phyloP scores from a whole-genome alignment of 2,888 invertebrate species.

The Ichneumoninae sp. region DNA sequence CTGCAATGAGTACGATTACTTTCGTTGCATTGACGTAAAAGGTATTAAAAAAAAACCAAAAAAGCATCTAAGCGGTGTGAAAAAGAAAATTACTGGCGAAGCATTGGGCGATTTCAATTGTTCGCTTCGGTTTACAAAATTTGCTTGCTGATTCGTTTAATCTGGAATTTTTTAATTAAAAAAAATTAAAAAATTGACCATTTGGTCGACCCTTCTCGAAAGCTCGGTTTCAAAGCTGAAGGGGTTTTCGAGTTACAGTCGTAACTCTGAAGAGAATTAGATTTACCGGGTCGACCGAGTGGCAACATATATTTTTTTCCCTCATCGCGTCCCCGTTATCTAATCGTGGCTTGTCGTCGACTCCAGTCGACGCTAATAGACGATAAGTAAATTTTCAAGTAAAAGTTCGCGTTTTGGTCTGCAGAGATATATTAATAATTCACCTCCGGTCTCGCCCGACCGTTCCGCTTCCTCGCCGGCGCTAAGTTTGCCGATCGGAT shows the following conservation, averaged over 20 bases:
- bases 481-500: constrained; percentile 3
- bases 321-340: neutral
- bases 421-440: constrained; percentile 34
- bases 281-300: neutral
- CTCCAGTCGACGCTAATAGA: neutral
- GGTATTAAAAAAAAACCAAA: neutral
- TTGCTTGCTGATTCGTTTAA: neutral
- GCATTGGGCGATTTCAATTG: neutral
- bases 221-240: neutral
- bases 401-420: constrained; percentile 4
- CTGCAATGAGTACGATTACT: neutral
- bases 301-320: neutral
- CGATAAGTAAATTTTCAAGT: constrained; percentile 4
- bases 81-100: neutral
- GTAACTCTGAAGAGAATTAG: neutral
- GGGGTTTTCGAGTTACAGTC: neutral
- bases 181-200: neutral
- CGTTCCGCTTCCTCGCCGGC: neutral
- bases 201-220: neutral
- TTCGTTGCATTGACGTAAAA: neutral
- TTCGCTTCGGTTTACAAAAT: neutral
- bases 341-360: neutral
- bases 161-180: too few species aligned
- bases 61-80: neutral
- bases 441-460: constrained; percentile 16